A percentile compares a stretch with the other conserved stretches of the same genome.
These are phyloP conservation scores for Sarcophaga rosellei DNA, from an alignment of 2,888 invertebrate species.

Conservation along the genomic window DNA sequence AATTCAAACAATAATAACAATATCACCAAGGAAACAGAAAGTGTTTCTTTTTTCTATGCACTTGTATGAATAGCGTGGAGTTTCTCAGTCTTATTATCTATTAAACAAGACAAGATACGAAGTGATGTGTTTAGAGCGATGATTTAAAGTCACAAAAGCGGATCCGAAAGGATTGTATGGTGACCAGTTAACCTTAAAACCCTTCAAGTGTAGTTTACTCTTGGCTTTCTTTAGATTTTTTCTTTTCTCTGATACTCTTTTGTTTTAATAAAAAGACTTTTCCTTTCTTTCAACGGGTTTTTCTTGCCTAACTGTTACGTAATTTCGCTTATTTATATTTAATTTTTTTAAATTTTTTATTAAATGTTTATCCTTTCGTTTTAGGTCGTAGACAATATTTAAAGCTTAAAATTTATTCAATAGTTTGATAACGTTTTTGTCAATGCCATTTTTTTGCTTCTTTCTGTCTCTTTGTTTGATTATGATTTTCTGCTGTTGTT, in stretches of 20 bases:
- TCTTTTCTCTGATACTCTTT: neutral
- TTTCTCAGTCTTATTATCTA: neutral
- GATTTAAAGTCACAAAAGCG: neutral
- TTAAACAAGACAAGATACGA: no score
- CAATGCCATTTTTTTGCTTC: neutral
- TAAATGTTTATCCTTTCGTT: no score
- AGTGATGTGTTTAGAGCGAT: neutral
- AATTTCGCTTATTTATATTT: no score
- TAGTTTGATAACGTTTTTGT: conserved; percentile 48
- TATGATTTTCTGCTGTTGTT: conserved; percentile 58
- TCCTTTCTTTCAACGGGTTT: no score
- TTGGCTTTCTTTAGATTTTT: neutral
- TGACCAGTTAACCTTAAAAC: conserved; percentile 58
- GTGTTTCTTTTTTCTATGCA: neutral
- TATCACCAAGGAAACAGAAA: neutral
- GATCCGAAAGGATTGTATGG: neutral
- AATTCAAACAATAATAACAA: conserved; percentile 13
- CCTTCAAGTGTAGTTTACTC: conserved; percentile 13
- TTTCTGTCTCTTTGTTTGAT: neutral
- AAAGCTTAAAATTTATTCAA: neutral
- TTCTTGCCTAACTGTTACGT: no score
- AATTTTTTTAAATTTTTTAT: no score
- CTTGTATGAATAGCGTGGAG: neutral
- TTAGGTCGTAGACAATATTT: no score
- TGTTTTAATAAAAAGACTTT: neutral